A percentile compares a stretch with the other conserved stretches of the same genome.
phyloP scores from a whole-genome alignment of 2,888 invertebrate species.

The Acheta domesticus region DNA sequence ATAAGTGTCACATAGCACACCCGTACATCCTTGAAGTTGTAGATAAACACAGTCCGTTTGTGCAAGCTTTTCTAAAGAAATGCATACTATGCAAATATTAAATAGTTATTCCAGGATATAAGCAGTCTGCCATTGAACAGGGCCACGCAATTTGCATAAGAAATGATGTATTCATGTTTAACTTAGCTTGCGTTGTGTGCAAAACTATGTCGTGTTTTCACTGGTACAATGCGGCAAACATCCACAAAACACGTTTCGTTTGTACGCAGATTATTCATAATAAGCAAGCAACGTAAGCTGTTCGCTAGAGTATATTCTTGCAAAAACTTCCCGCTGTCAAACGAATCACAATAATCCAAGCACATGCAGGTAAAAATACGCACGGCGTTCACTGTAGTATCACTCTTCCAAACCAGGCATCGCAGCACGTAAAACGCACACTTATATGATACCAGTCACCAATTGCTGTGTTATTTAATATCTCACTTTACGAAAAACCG shows the following conservation, averaged over 20 bases:
- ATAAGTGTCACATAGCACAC: conserved; percentile 10
- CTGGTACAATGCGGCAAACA: background rate
- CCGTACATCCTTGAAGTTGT: background rate
- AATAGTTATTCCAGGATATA: background rate
- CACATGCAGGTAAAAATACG: conserved; percentile 7
- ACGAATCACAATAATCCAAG: conserved; percentile 10
- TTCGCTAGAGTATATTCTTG: background rate
- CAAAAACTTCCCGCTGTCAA: background rate
- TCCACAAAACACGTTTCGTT: background rate
- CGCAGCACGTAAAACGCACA: background rate
- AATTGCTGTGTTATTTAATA: background rate
- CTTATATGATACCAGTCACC: background rate
- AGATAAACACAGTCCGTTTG: background rate
- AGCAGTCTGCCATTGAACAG: background rate
- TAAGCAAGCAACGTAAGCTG: background rate
- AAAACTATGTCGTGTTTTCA: background rate
- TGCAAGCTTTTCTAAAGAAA: background rate
- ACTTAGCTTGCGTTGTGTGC: background rate
- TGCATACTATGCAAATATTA: background rate
- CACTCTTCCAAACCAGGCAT: background rate
- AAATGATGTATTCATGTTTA: background rate
- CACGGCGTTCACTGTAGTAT: background rate
- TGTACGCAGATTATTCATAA: background rate
- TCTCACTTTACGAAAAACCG: background rate
- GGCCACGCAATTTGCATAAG: background rate